Conservation (phyloP, 2,113 vertebrate species). For the Alces alces region DNA sequence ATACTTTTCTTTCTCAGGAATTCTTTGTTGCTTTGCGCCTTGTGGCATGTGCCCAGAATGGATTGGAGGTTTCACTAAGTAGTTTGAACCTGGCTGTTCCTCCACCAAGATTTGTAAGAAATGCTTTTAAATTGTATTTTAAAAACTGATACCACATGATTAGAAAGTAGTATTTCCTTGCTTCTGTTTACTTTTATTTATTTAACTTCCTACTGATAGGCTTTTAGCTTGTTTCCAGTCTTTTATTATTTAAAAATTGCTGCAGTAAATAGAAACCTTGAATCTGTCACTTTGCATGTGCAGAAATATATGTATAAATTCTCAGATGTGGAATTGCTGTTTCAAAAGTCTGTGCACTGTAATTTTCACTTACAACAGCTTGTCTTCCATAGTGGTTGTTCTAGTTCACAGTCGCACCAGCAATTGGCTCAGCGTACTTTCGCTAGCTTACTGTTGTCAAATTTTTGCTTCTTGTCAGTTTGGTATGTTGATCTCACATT, state of each 20-base stretch:
- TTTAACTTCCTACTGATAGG: neutral
- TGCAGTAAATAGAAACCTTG: neutral
- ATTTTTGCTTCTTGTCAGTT: neutral
- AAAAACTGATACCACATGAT: neutral
- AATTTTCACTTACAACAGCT: neutral
- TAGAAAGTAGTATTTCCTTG: conserved; percentile 32
- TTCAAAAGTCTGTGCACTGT: conserved; percentile 9
- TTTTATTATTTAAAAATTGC: conserved; percentile 24
- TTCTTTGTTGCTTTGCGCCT: conserved; percentile 95
- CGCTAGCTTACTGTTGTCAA: neutral
- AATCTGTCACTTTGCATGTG: neutral
- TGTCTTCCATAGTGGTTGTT: neutral
- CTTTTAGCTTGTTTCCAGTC: conserved; percentile 18
- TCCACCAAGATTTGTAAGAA: conserved; percentile 97
- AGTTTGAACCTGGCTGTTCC: conserved; percentile 91
- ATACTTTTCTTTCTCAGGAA: conserved; percentile 83
- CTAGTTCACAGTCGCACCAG: neutral
- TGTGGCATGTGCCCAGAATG: conserved; percentile 98
- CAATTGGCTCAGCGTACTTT: neutral
- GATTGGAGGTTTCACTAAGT: conserved; percentile 92
- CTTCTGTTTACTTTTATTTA: conserved; percentile 18
- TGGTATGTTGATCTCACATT: neutral
- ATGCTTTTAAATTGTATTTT: conserved; percentile 29
- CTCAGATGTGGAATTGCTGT: neutral
- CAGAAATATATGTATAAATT: neutral